Percentiles rank a stretch among this genome's conserved stretches.
These are phyloP conservation scores for Diploptera punctata DNA, from an alignment of 2,888 invertebrate genomes.

Conservation along the genomic window DNA sequence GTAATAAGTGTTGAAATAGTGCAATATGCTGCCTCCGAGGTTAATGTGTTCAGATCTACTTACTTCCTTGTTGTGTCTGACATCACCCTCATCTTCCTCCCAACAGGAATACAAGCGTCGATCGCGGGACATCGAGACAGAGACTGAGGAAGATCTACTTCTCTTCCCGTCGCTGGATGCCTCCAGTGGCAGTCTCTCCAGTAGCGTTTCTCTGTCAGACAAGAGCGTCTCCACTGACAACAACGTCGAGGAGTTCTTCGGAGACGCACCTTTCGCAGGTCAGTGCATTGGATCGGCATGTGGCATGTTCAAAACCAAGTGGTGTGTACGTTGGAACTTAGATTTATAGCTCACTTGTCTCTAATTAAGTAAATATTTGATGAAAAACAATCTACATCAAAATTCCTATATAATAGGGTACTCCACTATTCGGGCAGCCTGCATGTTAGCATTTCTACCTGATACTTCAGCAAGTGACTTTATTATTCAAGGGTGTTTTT, in stretches of 20 bases:
- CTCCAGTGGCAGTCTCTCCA: conserved; percentile 76
- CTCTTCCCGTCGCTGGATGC: conserved; percentile 57
- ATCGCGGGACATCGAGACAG: conserved; percentile 85
- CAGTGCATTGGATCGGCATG: conserved; percentile 51
- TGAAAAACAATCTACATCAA: too few relatives aligned
- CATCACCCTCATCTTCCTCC: conserved; percentile 33
- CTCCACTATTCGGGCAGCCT: too few relatives aligned
- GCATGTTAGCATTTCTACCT: too few relatives aligned
- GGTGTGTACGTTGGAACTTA: too few relatives aligned
- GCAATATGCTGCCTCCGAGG: background rate
- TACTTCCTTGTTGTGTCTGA: conserved; percentile 13
- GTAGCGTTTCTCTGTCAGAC: conserved; percentile 74
- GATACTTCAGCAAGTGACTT: too few relatives aligned
- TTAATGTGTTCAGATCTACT: conserved; percentile 7
- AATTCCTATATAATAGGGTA: too few relatives aligned
- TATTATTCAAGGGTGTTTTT: too few relatives aligned
- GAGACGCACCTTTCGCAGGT: conserved; percentile 90
- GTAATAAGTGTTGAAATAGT: too few relatives aligned
- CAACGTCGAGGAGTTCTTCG: conserved; percentile 75
- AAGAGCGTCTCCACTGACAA: conserved; percentile 82
- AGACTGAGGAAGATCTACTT: conserved; percentile 68
- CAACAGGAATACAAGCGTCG: conserved; percentile 81
- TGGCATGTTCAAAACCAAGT: background rate
- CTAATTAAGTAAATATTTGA: too few relatives aligned
- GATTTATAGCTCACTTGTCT: too few relatives aligned